phyloP scores from a whole-genome alignment of 2,888 invertebrate species.

The Acrobasis consociella region DNA sequence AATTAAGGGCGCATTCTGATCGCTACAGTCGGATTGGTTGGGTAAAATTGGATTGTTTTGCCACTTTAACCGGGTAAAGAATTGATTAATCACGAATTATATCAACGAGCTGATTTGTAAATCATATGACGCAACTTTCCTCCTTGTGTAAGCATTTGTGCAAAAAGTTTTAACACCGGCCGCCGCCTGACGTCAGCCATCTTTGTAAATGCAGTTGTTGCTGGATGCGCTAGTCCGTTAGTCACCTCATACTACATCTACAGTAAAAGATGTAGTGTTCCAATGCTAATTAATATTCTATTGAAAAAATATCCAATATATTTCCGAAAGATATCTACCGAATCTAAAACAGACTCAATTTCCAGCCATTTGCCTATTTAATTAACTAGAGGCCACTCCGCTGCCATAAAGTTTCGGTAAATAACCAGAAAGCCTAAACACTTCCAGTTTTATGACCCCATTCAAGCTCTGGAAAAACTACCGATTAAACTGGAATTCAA shows the following conservation, averaged over 20 bases:
- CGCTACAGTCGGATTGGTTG: neutral
- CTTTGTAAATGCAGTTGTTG: no score
- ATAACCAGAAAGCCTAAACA: conserved; percentile 9
- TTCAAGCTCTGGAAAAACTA: conserved; percentile 7
- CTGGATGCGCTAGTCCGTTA: no score
- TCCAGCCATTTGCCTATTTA: neutral
- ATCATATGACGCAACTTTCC: no score
- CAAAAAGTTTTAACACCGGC: no score
- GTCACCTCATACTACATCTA: no score
- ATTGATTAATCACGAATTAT: neutral
- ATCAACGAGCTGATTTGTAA: no score
- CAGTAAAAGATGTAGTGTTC: no score
- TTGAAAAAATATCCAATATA: no score
- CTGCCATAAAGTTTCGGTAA: neutral
- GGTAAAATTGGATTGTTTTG: conserved; percentile 1
- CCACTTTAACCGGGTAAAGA: neutral
- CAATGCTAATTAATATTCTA: no score
- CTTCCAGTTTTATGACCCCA: conserved; percentile 3
- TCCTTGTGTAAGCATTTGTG: no score
- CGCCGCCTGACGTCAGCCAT: no score
- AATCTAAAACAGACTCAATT: neutral
- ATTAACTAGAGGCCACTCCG: conserved; percentile 4
- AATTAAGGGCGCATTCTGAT: conserved; percentile 2
- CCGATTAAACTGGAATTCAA: conserved; percentile 1
- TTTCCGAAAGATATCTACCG: neutral